Evolutionary conservation across 2,113 vertebrate species (phyloP).

Genomic region (Psephotus haematonotus): DNA sequence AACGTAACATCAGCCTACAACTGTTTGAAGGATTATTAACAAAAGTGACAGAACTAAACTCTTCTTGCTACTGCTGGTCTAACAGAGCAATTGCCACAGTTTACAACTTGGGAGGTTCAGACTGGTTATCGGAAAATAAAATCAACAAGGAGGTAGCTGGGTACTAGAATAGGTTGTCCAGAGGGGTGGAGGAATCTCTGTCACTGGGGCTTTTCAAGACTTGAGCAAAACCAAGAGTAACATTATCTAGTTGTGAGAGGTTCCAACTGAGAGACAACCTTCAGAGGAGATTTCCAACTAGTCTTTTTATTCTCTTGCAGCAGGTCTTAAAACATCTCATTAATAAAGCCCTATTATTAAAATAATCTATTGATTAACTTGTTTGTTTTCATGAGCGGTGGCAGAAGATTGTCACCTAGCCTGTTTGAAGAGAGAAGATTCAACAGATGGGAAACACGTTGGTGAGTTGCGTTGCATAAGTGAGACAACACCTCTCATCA

Average conservation of each 20-base stretch:
- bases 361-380: neutral
- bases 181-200: neutral
- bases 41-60: neutral
- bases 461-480: neutral
- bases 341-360: slow-evolving; percentile 31
- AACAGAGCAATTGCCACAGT: neutral
- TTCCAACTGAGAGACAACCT: neutral
- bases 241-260: neutral
- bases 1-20: neutral
- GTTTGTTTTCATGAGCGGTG: neutral
- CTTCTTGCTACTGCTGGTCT: neutral
- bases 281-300: neutral
- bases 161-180: neutral
- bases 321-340: neutral
- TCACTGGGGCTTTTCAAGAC: neutral
- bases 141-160: neutral
- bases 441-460: neutral
- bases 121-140: neutral
- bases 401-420: slow-evolving; percentile 44
- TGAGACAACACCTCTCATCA: neutral
- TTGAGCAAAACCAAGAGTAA: neutral
- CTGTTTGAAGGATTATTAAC: neutral
- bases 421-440: slow-evolving; percentile 5
- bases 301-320: neutral
- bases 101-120: neutral